A percentile compares a stretch with the other conserved stretches of the same genome.
Evolutionary conservation across 2,113 vertebrate genomes (phyloP).

Genomic region (Gobio gobio): DNA sequence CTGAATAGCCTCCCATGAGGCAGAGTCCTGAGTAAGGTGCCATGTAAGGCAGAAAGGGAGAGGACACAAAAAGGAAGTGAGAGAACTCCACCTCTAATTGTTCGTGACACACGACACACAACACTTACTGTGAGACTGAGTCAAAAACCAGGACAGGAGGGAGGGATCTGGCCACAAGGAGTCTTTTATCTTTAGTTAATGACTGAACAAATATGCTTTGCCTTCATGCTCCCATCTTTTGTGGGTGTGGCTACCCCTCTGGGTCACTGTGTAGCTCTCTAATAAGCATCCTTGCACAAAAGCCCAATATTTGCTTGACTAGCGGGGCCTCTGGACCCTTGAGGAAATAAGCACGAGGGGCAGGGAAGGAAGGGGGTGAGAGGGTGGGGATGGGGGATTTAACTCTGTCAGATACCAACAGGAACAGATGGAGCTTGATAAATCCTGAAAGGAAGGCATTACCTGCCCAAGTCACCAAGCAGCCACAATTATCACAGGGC

Average conservation of each 20-base stretch:
- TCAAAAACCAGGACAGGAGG: constrained; percentile 48
- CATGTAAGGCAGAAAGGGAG: constrained; percentile 37
- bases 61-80: constrained; percentile 40
- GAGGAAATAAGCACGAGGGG: constrained; percentile 59
- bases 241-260: constrained; percentile 72
- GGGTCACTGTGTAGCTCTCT: constrained; percentile 70
- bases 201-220: constrained; percentile 76
- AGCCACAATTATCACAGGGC: constrained; percentile 88
- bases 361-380: constrained; percentile 54
- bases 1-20: constrained; percentile 38
- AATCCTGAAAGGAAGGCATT: constrained; percentile 88
- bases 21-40: constrained; percentile 32
- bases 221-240: constrained; percentile 67
- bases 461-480: constrained; percentile 86
- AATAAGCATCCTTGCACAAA: constrained; percentile 74
- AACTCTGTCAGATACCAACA: constrained; percentile 78
- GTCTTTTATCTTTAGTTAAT: constrained; percentile 82
- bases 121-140: constrained; percentile 60
- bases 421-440: constrained; percentile 88
- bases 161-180: constrained; percentile 58
- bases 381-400: constrained; percentile 70
- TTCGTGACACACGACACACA: constrained; percentile 68
- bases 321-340: constrained; percentile 46
- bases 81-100: constrained; percentile 60
- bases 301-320: constrained; percentile 67